These are phyloP conservation scores for Acyrthosiphon pisum DNA, from an alignment of 1,140 invertebrate species.

Conservation along the genomic window DNA sequence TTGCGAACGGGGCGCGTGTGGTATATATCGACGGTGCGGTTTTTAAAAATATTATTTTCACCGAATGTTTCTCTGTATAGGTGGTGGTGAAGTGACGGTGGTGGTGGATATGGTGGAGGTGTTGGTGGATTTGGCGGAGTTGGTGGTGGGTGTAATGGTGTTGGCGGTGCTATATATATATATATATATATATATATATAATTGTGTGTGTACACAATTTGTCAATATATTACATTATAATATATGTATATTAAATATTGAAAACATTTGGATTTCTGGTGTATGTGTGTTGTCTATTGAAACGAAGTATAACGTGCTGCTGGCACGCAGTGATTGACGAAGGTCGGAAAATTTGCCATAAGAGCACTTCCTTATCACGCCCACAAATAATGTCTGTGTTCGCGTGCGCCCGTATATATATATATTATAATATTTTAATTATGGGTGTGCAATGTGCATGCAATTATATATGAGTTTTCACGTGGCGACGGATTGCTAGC, in stretches of 20 bases:
- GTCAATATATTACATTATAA: no score
- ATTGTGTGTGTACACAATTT: no score
- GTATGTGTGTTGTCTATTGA: background rate
- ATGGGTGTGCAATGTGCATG: background rate
- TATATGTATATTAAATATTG: background rate
- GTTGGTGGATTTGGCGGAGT: no score
- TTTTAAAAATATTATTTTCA: background rate
- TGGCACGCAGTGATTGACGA: background rate
- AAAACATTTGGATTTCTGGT: background rate
- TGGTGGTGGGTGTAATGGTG: no score
- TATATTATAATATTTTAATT: background rate
- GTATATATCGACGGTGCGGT: background rate
- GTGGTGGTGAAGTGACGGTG: no score
- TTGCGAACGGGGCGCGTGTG: background rate
- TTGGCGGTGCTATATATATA: background rate
- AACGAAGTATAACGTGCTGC: background rate
- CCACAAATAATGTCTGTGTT: background rate
- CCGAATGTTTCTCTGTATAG: background rate
- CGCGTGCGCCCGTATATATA: background rate
- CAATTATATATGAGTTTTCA: background rate
- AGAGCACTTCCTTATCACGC: background rate
- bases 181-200: background rate
- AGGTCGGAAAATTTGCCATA: background rate
- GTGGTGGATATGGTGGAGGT: no score
- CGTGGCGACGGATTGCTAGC: background rate